These are phyloP conservation scores for Achatina immaculata DNA, from an alignment of 1,140 invertebrate species.

Conservation along the genomic window DNA sequence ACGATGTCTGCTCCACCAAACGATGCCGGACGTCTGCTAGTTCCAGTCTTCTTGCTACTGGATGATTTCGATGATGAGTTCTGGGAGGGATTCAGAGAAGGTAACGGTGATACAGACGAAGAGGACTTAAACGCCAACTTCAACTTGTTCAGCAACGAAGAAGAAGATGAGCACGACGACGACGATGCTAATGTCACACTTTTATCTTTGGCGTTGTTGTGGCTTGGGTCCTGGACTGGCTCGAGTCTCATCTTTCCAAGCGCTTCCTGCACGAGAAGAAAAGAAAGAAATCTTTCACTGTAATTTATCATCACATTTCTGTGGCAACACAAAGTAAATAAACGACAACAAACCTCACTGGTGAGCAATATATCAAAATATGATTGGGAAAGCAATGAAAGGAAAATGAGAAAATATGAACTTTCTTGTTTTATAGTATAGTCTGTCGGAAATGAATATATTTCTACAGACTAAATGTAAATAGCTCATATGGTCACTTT, in stretches of 20 bases:
- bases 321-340: background rate
- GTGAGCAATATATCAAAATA: background rate
- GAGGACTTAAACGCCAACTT: background rate
- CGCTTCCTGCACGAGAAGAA: background rate
- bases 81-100: background rate
- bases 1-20: slow-evolving; percentile 30
- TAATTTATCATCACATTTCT: no score
- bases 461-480: no score
- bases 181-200: background rate
- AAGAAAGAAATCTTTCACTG: slow-evolving; percentile 5
- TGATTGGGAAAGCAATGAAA: background rate
- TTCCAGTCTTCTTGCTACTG: background rate
- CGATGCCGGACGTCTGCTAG: slow-evolving; percentile 17
- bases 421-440: background rate
- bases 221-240: background rate
- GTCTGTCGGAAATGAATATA: background rate
- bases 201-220: background rate
- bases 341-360: background rate
- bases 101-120: background rate
- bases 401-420: background rate
- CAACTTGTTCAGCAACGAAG: background rate
- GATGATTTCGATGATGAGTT: background rate
- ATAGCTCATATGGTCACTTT: no score
- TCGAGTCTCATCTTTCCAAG: slow-evolving; percentile 20
- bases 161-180: background rate